These are phyloP conservation scores for Phasia obesa DNA, from an alignment of 2,888 invertebrate genomes.

Conservation along the genomic window DNA sequence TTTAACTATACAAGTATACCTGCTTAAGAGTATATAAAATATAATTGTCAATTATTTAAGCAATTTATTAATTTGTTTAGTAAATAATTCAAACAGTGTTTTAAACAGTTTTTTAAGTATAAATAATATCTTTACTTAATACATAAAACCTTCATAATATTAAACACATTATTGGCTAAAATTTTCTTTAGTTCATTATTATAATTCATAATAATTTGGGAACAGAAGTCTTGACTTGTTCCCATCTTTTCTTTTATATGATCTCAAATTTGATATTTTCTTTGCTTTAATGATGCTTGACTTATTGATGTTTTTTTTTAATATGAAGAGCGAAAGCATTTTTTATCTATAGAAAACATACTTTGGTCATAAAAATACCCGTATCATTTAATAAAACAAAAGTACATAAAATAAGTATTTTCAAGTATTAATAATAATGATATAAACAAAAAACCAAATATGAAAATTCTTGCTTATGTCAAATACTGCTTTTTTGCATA, in stretches of 20 bases:
- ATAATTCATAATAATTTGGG: no score
- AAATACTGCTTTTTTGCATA: slow-evolving; percentile 30
- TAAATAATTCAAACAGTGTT: no score
- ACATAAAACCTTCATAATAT: no score
- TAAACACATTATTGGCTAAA: no score
- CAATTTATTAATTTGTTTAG: no score
- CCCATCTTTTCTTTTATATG: not conserved
- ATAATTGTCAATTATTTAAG: no score
- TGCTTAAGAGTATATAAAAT: no score
- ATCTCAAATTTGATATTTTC: not conserved
- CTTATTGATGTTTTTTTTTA: slow-evolving; percentile 54
- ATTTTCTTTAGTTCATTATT: no score
- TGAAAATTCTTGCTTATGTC: not conserved
- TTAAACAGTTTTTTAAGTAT: no score
- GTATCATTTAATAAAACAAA: slow-evolving; percentile 53
- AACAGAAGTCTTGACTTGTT: no score
- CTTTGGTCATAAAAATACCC: slow-evolving; percentile 50
- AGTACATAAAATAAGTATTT: slow-evolving; percentile 48
- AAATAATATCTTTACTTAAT: no score
- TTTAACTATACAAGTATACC: no score
- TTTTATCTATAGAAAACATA: slow-evolving; percentile 60
- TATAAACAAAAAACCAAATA: not conserved
- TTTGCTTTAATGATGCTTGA: slow-evolving; percentile 39
- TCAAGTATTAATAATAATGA: slow-evolving; percentile 34
- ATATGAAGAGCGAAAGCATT: slow-evolving; percentile 45